A percentile compares a stretch with the other conserved stretches of the same genome.
These are phyloP conservation scores for Flexamia atlantica DNA, from an alignment of 2,888 invertebrate genomes.

Conservation along the genomic window DNA sequence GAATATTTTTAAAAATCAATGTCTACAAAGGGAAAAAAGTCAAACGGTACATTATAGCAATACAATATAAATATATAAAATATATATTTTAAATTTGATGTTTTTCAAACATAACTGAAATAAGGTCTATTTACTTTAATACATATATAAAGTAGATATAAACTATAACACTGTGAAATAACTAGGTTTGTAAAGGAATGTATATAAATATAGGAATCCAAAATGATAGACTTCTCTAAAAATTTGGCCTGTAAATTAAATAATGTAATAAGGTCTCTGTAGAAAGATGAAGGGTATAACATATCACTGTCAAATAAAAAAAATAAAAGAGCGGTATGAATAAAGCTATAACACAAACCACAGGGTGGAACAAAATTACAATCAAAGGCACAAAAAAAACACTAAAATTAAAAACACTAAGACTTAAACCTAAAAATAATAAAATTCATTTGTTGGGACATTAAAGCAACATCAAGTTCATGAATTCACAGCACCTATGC, in stretches of 20 bases:
- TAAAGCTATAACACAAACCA: background rate
- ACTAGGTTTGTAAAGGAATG: background rate
- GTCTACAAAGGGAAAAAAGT: no score
- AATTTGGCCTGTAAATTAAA: background rate
- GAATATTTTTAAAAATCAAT: no score
- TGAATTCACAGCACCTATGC: conserved; percentile 39
- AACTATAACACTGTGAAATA: background rate
- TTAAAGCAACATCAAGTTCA: conserved; percentile 6
- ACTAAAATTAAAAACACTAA: background rate
- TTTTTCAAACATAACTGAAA: background rate
- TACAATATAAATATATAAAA: conserved; percentile 26
- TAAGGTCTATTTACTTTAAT: background rate
- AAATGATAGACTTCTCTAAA: background rate
- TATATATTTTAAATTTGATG: background rate
- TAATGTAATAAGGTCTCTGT: background rate
- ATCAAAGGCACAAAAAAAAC: background rate
- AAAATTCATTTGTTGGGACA: background rate
- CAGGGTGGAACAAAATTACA: background rate
- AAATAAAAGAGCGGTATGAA: background rate
- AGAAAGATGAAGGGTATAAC: no score
- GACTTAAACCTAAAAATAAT: conserved; percentile 1
- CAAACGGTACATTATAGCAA: background rate
- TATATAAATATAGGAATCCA: background rate
- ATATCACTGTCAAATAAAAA: no score
- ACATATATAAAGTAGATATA: background rate